phyloP scores from a whole-genome alignment of 1,140 invertebrate genomes.

The Drosophila teissieri region DNA sequence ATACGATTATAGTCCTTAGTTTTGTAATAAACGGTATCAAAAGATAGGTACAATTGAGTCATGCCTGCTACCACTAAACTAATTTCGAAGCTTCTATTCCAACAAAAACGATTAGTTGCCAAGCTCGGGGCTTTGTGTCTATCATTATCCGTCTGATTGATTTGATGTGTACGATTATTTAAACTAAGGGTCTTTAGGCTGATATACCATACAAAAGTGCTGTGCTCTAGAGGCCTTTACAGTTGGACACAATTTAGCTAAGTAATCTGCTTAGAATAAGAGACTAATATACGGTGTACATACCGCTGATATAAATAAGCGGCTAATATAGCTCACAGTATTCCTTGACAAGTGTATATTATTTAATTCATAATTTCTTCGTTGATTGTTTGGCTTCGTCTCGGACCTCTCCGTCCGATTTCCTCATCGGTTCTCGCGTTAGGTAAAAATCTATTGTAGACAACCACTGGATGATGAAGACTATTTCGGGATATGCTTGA shows the following conservation, averaged over 20 bases:
- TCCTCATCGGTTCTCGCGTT: background rate
- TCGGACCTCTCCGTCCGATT: background rate
- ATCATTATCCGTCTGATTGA: slow-evolving; percentile 14
- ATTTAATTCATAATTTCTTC: slow-evolving; percentile 62
- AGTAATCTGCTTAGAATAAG: slow-evolving; percentile 55
- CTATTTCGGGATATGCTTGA: slow-evolving; percentile 82
- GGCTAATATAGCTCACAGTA: slow-evolving; percentile 78
- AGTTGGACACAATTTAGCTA: slow-evolving; percentile 76
- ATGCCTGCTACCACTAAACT: slow-evolving; percentile 73
- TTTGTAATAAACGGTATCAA: slow-evolving; percentile 83
- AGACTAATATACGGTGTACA: slow-evolving; percentile 50
- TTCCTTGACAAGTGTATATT: slow-evolving; percentile 49
- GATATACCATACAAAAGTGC: slow-evolving; percentile 44
- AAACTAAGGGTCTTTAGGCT: slow-evolving; percentile 59
- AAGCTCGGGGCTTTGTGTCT: slow-evolving; percentile 22
- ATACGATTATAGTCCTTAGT: slow-evolving; percentile 81
- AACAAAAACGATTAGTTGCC: slow-evolving; percentile 42
- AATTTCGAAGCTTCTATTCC: slow-evolving; percentile 55
- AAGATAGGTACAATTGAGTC: slow-evolving; percentile 83
- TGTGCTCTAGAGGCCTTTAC: slow-evolving; percentile 45
- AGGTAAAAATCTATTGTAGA: slow-evolving; percentile 60
- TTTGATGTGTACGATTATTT: slow-evolving; percentile 36
- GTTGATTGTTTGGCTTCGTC: slow-evolving; percentile 77
- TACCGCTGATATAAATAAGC: slow-evolving; percentile 48
- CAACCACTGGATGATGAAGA: slow-evolving; percentile 78